These are phyloP conservation scores for Acropternis orthonyx DNA, from an alignment of 2,797 vertebrate species.

Conservation along the genomic window DNA sequence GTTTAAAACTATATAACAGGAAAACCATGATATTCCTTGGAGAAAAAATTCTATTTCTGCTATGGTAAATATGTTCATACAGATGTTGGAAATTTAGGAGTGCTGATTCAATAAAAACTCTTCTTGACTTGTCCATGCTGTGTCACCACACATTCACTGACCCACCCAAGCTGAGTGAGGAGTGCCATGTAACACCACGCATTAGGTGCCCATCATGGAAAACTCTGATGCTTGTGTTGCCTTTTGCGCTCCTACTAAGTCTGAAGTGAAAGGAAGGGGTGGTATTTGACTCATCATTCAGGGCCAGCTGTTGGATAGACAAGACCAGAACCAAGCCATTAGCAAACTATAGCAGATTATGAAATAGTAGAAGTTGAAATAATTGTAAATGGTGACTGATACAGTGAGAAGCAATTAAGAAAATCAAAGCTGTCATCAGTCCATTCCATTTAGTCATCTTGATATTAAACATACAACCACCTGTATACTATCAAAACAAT, in stretches of 20 bases:
- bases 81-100: not conserved
- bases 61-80: not conserved
- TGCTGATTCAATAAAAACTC: not conserved
- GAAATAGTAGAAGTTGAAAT: not conserved
- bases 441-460: not conserved
- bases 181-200: rapidly evolving
- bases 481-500: not conserved
- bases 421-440: not conserved
- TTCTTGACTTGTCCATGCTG: not conserved
- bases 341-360: not conserved
- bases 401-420: not conserved
- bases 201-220: not conserved
- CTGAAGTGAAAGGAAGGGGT: not conserved
- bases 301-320: not conserved
- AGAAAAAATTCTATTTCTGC: not conserved
- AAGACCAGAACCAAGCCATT: not conserved
- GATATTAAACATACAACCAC: not conserved
- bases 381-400: not conserved
- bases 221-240: not conserved
- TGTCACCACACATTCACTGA: not conserved
- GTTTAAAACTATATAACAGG: not conserved
- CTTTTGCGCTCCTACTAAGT: not conserved
- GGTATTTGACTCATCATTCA: not conserved
- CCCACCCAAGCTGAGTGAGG: not conserved
- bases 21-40: not conserved